Base-by-base conservation (phyloP, 2,113 vertebrate species). In the Felis catus region DNA sequence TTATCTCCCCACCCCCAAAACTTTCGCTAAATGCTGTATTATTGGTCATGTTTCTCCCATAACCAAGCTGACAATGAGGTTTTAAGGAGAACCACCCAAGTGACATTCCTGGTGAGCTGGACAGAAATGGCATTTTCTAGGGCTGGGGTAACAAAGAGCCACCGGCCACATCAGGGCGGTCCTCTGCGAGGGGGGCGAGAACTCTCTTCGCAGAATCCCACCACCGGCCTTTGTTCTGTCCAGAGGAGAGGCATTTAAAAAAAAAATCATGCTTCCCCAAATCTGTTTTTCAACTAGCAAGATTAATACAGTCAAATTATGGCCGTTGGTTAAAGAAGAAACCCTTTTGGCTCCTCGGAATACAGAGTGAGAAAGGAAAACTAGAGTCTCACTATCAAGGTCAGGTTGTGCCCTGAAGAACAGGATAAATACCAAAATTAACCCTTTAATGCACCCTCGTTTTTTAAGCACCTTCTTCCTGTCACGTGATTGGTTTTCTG, bases 401-500 rank as follows among this genome's bases (percentile, higher is more conserved):
- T 97, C 95, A 16, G n/a, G 61, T 21, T 89, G 76, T 55, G 51
- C 85, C 10, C 2, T 16, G 39, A 94, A 86, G 66, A 80, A 65
- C 1, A 29, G 16, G 29, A 39, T 6, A 68, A 65, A 48, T 25
- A 7, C 80, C 55, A 53, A 97, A 97, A 96, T 97, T 88, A 29
- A 96, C 95, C 4, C 0, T 65, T 82, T 96, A 63, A 79, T 74
- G 95, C 94, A 74, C 95, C 96, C 92, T 92, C 86, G 25, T 94
- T 92, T 94, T 91, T 65, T 31, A 91, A 97, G 96, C 92, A 94
- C 76, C 97, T 98, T 89, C 85, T 95, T 95, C 96, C 95, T 53
- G 12, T 95, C 94, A 97, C 66, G 71, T 96, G 97, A 88, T 65
- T 95, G 92, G 95, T 97, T 98, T 98, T 89, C 98, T 98, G 97